phyloP scores from a whole-genome alignment of 2,888 invertebrate genomes.

The Limulus polyphemus region DNA sequence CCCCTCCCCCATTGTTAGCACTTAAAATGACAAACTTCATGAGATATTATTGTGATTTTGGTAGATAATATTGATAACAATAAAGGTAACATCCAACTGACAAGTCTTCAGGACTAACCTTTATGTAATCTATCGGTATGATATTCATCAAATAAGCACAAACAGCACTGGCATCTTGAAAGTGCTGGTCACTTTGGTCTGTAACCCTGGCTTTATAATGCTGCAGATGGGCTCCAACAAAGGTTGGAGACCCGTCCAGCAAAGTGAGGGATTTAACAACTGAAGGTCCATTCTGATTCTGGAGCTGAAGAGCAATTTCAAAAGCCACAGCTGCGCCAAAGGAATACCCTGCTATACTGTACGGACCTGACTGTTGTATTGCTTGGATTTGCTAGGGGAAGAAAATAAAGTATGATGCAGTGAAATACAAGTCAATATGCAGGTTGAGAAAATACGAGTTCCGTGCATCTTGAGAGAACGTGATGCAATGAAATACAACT shows the following conservation, averaged over 20 bases:
- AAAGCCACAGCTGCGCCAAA: conserved; percentile 89
- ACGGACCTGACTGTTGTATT: conserved; percentile 67
- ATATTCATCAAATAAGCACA: conserved; percentile 70
- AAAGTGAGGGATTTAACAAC: conserved; percentile 46
- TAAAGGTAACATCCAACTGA: no score
- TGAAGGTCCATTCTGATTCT: background rate
- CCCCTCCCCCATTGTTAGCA: no score
- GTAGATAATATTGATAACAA: no score
- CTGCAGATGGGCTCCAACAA: conserved; percentile 61
- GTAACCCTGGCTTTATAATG: conserved; percentile 9
- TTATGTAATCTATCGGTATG: conserved; percentile 57
- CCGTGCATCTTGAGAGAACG: conserved; percentile 9
- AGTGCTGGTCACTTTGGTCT: conserved; percentile 44
- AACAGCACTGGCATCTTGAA: conserved; percentile 45
- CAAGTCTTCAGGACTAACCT: conserved; percentile 40
- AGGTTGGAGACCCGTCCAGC: conserved; percentile 79
- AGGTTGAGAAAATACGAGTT: conserved; percentile 3
- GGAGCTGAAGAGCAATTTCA: conserved; percentile 71
- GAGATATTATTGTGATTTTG: no score
- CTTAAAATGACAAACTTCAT: no score
- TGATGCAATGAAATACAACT: conserved; percentile 5
- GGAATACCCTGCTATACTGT: conserved; percentile 83
- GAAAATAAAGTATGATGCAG: background rate
- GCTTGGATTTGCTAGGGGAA: conserved; percentile 51
- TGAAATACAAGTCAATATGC: no score